Conservation (phyloP, 2,113 vertebrate species). For the Poecilia latipinna region DNA sequence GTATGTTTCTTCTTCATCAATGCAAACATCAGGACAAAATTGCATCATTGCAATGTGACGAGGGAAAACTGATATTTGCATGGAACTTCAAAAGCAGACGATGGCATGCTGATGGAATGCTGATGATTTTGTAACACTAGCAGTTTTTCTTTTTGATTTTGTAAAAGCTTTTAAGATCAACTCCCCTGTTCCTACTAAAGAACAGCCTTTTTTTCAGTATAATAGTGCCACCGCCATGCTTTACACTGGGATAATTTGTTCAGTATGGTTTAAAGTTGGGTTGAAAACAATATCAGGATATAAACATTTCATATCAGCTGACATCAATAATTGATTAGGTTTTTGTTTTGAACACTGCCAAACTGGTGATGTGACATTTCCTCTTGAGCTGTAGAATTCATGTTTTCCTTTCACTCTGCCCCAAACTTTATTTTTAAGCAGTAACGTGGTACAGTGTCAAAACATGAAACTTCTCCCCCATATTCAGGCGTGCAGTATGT, state of each 20-base stretch:
- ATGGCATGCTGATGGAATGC: conserved; percentile 41
- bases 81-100: conserved; percentile 22
- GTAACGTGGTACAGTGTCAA: too few species aligned
- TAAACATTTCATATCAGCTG: too few species aligned
- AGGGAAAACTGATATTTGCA: conserved; percentile 18
- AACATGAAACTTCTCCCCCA: too few species aligned
- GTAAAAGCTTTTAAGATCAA: conserved; percentile 12
- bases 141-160: conserved; percentile 27
- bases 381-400: too few species aligned
- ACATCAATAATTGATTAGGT: too few species aligned
- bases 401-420: too few species aligned
- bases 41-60: not conserved
- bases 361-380: too few species aligned
- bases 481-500: too few species aligned
- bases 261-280: too few species aligned
- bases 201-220: not conserved
- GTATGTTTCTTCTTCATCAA: conserved; percentile 1
- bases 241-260: not conserved
- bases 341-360: too few species aligned
- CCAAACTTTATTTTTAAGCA: too few species aligned
- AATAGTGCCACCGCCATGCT: not conserved
- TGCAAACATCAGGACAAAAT: conserved; percentile 18
- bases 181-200: not conserved
- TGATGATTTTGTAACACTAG: conserved; percentile 38
- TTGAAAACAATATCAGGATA: too few species aligned